Evolutionary conservation across 2,888 invertebrate species (phyloP), one percentile per base, ranked within the genome.

Genomic region (Spodoptera picta): DNA sequence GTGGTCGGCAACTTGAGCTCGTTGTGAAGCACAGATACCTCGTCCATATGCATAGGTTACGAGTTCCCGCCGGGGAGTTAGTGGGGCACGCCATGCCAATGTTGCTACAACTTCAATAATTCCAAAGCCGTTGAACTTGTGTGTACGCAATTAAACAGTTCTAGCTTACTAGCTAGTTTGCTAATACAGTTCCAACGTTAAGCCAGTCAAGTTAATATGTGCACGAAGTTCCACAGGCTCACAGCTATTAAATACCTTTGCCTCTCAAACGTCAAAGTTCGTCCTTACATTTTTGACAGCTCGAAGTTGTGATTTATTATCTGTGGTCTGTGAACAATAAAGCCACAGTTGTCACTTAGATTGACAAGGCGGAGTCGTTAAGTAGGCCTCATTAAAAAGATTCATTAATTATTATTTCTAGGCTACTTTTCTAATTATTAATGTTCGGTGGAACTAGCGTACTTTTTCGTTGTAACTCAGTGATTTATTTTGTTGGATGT

Each of bases 231-330:
- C 12, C n/a, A 53, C 14, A 54, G 41, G 45, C 36, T 51, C 14
- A 36, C 31, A 10, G 10, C 19, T 58, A 19, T 31, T 31, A 42
- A 47, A 68, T 65, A 46, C 59, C 47, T 48, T 66, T 61, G 51
- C 57, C 50, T 65, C 50, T 49, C 44, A 65, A 69, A 69, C 46
- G 50, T 62, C 62, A 61, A 69, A 66, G 43, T 68, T 70, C 48
- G 41, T 12, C 1, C 10, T 47, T 49, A 57, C 9, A 67, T 65
- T 73, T 76, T 72, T 73, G 69, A 69, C 73, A 69, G 49, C 47
- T 45, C 19, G 6, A 59, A 51, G 53, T 65, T 67, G 65, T 74
- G 76, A 79, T 79, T 79, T 74, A 79, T 79, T 72, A 65, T 65
- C 74, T 65, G 66, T 60, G 55, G 64, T 65, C 74, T 65, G 66